Percentiles rank a stretch among this genome's conserved stretches.
Conservation (phyloP, 2,113 vertebrate species). For the Tringa solitaria region DNA sequence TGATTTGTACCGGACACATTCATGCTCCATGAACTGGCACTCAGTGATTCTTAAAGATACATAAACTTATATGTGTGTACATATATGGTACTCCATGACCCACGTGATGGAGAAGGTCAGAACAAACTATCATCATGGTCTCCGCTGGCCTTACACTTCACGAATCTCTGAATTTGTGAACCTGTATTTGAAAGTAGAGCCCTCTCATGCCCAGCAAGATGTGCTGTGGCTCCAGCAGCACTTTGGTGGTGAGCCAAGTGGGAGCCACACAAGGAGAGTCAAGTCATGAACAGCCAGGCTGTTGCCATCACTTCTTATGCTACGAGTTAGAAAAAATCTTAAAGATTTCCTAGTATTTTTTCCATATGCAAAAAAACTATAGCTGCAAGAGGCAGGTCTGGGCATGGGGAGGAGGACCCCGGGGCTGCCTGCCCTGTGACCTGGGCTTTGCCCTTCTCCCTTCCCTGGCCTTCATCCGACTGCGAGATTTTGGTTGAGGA, state of each 20-base stretch:
- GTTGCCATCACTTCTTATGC: not conserved
- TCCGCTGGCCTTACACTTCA: not conserved
- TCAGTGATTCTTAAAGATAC: not conserved
- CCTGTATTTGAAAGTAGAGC: not conserved
- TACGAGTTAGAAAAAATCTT: not conserved
- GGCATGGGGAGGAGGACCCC: not conserved
- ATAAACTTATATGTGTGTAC: too few relatives aligned
- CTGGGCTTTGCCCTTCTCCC: not conserved
- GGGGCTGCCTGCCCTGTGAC: not conserved
- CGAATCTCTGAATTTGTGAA: not conserved
- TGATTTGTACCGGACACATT: not conserved
- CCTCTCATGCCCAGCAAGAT: not conserved
- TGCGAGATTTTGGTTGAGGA: not conserved
- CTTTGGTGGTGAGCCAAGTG: not conserved
- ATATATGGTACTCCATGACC: not conserved
- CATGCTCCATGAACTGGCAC: not conserved
- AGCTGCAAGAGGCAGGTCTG: not conserved
- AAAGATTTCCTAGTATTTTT: not conserved
- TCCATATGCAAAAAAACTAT: not conserved
- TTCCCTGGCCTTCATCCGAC: not conserved
- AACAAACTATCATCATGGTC: not conserved
- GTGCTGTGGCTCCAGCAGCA: accelerated
- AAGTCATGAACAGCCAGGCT: not conserved
- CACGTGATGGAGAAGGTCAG: not conserved
- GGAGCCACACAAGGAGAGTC: not conserved